Evolutionary conservation across 2,797 vertebrate genomes (phyloP).

Genomic region (Liparis tanakae): DNA sequence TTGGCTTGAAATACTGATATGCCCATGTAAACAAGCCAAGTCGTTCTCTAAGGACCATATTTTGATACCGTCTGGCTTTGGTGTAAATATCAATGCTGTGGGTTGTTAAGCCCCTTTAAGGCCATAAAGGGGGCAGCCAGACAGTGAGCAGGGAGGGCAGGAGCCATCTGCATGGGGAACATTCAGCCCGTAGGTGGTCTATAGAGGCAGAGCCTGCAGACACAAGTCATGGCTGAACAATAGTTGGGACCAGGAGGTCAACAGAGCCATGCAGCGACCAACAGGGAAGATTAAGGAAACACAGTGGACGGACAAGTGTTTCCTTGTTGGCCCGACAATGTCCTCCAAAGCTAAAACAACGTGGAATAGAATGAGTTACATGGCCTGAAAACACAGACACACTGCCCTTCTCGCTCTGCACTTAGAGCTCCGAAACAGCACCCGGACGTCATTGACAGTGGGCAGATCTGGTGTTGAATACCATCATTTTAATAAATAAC

Average conservation of each 20-base stretch:
- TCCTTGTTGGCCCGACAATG: constrained; percentile 42
- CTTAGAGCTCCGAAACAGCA: neutral
- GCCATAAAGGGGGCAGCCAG: constrained; percentile 26
- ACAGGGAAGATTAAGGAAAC: constrained; percentile 49
- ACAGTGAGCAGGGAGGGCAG: constrained; percentile 11
- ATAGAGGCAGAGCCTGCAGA: constrained; percentile 25
- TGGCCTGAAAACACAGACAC: neutral
- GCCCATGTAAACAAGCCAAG: neutral
- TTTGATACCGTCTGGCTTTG: neutral
- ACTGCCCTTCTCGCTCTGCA: neutral
- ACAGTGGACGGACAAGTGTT: constrained; percentile 28
- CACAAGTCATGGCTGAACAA: constrained; percentile 57
- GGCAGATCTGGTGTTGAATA: neutral
- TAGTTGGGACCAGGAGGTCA: constrained; percentile 49
- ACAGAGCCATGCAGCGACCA: constrained; percentile 29
- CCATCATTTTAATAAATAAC: neutral
- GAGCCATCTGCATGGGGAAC: constrained; percentile 13
- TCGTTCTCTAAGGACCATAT: neutral
- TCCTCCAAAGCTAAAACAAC: constrained; percentile 22
- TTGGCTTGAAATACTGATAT: neutral
- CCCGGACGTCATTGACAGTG: too few species aligned
- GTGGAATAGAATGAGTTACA: neutral
- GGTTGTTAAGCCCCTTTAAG: constrained; percentile 27
- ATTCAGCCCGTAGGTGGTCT: constrained; percentile 61
- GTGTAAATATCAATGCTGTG: neutral